These are phyloP conservation scores for Pachymerium ferrugineum DNA, from an alignment of 2,888 invertebrate genomes.

Conservation along the genomic window DNA sequence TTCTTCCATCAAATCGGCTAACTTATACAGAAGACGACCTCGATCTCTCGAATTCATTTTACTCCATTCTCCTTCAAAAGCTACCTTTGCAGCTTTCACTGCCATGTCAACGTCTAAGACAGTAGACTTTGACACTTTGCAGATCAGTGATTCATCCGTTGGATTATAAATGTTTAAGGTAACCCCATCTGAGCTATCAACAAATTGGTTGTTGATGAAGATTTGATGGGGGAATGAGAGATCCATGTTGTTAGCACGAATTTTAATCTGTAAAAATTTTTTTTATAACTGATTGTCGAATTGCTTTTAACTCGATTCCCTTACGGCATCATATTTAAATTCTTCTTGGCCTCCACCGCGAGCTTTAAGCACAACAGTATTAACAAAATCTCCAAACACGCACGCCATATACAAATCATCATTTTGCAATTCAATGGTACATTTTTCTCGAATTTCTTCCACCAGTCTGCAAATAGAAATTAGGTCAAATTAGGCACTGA, in stretches of 20 bases:
- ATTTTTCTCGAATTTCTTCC: slow-evolving; percentile 82
- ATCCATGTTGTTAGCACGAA: slow-evolving; percentile 75
- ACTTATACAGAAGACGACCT: slow-evolving; percentile 72
- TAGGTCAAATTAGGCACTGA: not conserved
- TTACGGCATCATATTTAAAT: slow-evolving; percentile 63
- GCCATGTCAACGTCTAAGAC: slow-evolving; percentile 78
- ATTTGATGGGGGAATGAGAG: slow-evolving; percentile 81
- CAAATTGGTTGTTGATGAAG: slow-evolving; percentile 86
- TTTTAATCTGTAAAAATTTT: slow-evolving; percentile 47
- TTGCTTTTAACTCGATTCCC: slow-evolving; percentile 36
- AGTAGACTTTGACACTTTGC: slow-evolving; percentile 62
- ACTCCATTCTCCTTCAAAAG: slow-evolving; percentile 91
- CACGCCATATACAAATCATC: slow-evolving; percentile 92
- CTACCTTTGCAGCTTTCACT: slow-evolving; percentile 74
- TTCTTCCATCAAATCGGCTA: slow-evolving; percentile 91
- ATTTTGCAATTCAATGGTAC: slow-evolving; percentile 71
- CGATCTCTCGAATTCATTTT: slow-evolving; percentile 88
- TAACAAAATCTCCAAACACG: slow-evolving; percentile 72
- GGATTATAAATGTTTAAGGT: slow-evolving; percentile 64
- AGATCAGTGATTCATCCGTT: slow-evolving; percentile 62
- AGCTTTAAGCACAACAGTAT: slow-evolving; percentile 59
- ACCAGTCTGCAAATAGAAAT: no score
- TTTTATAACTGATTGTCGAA: not conserved
- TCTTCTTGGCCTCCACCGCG: slow-evolving; percentile 59
- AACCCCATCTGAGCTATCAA: slow-evolving; percentile 55